Evolutionary conservation across 1,140 invertebrate species (phyloP).

Genomic region (Pemphigus obesinymphae): DNA sequence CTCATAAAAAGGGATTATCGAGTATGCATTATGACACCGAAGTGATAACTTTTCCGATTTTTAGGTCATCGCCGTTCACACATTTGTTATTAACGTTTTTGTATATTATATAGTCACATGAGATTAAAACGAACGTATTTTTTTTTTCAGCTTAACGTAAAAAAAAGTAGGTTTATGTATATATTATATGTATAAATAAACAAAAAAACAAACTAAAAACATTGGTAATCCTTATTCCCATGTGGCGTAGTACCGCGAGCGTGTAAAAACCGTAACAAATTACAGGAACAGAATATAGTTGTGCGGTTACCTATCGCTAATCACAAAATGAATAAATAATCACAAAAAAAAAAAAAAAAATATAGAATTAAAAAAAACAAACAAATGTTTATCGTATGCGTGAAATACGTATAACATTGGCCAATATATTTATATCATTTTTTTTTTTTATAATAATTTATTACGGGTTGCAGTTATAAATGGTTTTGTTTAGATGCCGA

Average conservation of each 20-base stretch:
- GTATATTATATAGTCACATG: not conserved
- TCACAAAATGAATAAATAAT: not conserved
- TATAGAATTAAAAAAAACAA: not conserved
- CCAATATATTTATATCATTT: too few relatives aligned
- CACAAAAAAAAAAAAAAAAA: not conserved
- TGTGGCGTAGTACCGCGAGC: not conserved
- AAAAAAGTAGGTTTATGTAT: too few relatives aligned
- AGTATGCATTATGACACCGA: not conserved
- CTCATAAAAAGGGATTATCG: conserved; percentile 31
- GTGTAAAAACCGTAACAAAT: not conserved
- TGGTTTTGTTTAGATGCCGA: too few relatives aligned
- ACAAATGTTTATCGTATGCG: not conserved
- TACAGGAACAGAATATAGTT: not conserved
- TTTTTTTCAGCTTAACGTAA: not conserved
- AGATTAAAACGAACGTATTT: not conserved
- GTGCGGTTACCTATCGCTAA: not conserved
- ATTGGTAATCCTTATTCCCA: not conserved
- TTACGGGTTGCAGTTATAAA: too few relatives aligned
- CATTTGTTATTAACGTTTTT: conserved; percentile 5
- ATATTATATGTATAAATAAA: too few relatives aligned
- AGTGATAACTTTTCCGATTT: not conserved
- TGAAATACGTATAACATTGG: not conserved
- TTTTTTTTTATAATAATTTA: too few relatives aligned
- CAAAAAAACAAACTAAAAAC: not conserved
- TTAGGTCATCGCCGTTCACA: not conserved